Evolutionary conservation across 2,888 invertebrate genomes (phyloP).

Genomic region (Empis stercorea): DNA sequence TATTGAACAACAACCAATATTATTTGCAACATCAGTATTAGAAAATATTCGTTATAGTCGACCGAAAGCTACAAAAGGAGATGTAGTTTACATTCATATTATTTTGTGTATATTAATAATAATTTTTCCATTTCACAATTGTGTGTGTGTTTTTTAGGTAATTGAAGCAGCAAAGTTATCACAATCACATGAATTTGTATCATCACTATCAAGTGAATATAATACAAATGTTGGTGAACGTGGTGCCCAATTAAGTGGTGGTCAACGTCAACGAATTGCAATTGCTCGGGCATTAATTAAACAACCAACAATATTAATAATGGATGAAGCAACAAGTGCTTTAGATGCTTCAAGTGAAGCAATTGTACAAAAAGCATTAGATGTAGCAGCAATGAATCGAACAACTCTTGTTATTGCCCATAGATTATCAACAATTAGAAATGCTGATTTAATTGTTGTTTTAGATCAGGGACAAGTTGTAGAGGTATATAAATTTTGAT

Average conservation of each 20-base stretch:
- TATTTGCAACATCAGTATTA: constrained; percentile 80
- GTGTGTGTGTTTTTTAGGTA: constrained; percentile 43
- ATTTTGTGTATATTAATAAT: neutral
- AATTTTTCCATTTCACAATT: neutral
- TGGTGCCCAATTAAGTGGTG: constrained; percentile 84
- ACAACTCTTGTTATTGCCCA: constrained; percentile 95
- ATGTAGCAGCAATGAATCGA: constrained; percentile 66
- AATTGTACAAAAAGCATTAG: constrained; percentile 78
- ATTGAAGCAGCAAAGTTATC: constrained; percentile 69
- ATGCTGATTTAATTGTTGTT: constrained; percentile 87
- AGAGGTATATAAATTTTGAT: constrained; percentile 45
- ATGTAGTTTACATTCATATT: constrained; percentile 45
- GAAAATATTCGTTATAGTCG: constrained; percentile 92
- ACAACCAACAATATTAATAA: constrained; percentile 71
- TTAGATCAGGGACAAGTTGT: constrained; percentile 69
- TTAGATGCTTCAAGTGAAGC: constrained; percentile 87
- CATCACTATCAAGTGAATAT: constrained; percentile 69
- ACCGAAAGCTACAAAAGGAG: constrained; percentile 52
- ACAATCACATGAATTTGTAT: constrained; percentile 86
- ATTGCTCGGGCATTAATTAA: constrained; percentile 89
- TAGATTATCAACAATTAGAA: constrained; percentile 77
- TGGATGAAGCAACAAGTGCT: constrained; percentile 95
- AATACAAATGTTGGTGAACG: constrained; percentile 79
- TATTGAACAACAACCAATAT: constrained; percentile 86
- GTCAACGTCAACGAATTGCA: constrained; percentile 89